Percentiles rank a stretch among this genome's conserved stretches.
Conservation (phyloP, 2,797 vertebrate species). For the Eospalax fontanierii region DNA sequence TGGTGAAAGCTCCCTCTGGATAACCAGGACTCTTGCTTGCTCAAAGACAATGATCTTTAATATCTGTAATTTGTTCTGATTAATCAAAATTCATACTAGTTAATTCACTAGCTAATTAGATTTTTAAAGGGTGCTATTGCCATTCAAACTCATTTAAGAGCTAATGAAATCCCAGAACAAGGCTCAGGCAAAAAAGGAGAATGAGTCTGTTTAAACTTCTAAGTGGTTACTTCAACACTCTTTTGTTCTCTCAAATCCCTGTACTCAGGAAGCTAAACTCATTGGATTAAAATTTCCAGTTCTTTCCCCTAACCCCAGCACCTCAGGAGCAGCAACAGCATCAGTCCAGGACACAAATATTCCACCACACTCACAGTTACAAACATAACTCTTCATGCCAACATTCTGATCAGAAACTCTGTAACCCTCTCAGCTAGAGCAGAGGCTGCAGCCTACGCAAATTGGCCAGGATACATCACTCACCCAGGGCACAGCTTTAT, state of each 20-base stretch:
- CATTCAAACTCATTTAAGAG: conserved; percentile 82
- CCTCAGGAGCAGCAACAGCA: not conserved
- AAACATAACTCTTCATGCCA: not conserved
- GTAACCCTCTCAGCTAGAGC: not conserved
- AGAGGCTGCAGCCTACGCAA: not conserved
- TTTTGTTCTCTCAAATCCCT: conserved; percentile 64
- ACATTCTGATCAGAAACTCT: not conserved
- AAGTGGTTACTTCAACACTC: conserved; percentile 67
- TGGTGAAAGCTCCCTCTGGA: not conserved
- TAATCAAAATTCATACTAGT: conserved; percentile 85
- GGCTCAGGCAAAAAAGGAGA: conserved; percentile 81
- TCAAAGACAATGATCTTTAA: conserved; percentile 79
- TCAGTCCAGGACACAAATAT: conserved; percentile 23
- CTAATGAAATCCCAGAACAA: conserved; percentile 81
- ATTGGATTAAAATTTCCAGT: conserved; percentile 46
- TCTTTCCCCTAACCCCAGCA: conserved; percentile 29
- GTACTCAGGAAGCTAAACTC: conserved; percentile 66
- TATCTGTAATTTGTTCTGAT: conserved; percentile 85
- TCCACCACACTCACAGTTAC: not conserved
- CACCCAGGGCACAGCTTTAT: not conserved
- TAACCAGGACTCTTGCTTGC: conserved; percentile 75
- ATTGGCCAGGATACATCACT: not conserved
- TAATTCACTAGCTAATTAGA: conserved; percentile 85
- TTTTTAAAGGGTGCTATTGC: conserved; percentile 82
- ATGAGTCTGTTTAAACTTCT: conserved; percentile 78